Evolutionary conservation across 2,888 invertebrate genomes (phyloP), one percentile per base, ranked within the genome.

Genomic region (Parnassius mnemosyne): DNA sequence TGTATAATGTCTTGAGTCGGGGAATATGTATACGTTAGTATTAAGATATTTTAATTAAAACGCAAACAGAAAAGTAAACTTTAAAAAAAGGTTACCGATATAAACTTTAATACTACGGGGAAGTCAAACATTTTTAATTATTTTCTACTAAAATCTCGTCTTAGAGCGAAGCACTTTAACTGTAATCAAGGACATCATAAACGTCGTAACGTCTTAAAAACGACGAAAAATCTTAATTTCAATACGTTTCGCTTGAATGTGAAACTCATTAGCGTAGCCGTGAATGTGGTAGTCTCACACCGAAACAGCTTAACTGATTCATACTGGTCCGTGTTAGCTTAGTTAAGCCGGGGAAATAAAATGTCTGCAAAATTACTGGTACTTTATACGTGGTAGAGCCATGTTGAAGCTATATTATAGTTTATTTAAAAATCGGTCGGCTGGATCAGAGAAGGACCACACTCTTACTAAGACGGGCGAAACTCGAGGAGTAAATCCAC

Each of bases 271-370:
- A 80, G 76, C 71, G 75, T 71, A 68, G 67, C 67, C 67, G 68
- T 67, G 71, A 72, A 67, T 65, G 72, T 66, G 55, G 47, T 47
- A 20, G 52, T 55, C 49, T 62, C 64, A 60, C 59, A 70, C 66
- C 65, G 65, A 68, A 71, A 69, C 66, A 65, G 55, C 56, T 34
- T 63, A 69, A 71, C 69, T 66, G 71, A 71, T 68, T 71, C 71
- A 75, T 66, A 68, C 71, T 66, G 60, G 70, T 65, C 70, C 72
- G 65, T 69, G 74, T 78, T 71, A 57, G 70, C 71, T 77, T 79
- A 83, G 83, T 81, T 76, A 80, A 81, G 81, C 80, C 74, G 75
- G 77, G 77, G 74, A 77, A 81, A 80, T 81, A 77, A 80, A 79
- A 78, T 76, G 75, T 78, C 78, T 73, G 72, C 71, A 72, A 72